Evolutionary conservation across 2,113 vertebrate genomes (phyloP), one percentile per base, ranked within the genome.

Genomic region (Nymphicus hollandicus): DNA sequence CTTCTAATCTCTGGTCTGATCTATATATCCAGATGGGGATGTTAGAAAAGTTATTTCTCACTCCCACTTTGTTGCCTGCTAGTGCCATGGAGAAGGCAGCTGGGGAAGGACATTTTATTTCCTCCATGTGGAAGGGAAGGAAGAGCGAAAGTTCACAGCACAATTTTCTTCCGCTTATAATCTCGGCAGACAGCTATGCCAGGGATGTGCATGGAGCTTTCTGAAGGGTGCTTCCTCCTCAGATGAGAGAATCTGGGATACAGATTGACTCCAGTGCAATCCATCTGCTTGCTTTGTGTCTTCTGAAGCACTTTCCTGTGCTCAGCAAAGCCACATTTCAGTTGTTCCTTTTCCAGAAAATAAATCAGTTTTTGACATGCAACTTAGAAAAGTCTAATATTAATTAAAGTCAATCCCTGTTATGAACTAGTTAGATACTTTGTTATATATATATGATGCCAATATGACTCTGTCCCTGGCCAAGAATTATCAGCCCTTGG

Each of bases 11-110:
- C n/a, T 60, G 17, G 33, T 60, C 66, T 43, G 20, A 61, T 63
- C 79, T 43, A 18, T 14, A 16, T 23, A 35, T 5, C 11, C 0
- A 0, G 31, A 76, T 41, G 19, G 11, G 11, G 9, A 44, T 47
- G 24, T 58, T 27, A 41, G 13, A 81, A 72, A 22, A 39, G 60
- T 83, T 71, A 72, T 41, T 87, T 87, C 39, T 47, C 22, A 76
- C 15, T 91, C 53, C 4, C 10, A 18, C 7, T 82, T 61, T 55
- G 22, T 37, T 92, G 18, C 39, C 50, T 95, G 13, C 14, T 31
- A 81, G 44, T 58, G 41, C 9, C 50, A 70, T 8, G 1, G 46
- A 70, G 46, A 63, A 8, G 17, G 47, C 72, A 76, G 29, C 12
- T 13, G 5, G 3, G 31, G 31, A 76, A 86, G 28, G 11, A 77